Conservation (phyloP, 2,113 vertebrate genomes). For the Cheirogaleus medius region DNA sequence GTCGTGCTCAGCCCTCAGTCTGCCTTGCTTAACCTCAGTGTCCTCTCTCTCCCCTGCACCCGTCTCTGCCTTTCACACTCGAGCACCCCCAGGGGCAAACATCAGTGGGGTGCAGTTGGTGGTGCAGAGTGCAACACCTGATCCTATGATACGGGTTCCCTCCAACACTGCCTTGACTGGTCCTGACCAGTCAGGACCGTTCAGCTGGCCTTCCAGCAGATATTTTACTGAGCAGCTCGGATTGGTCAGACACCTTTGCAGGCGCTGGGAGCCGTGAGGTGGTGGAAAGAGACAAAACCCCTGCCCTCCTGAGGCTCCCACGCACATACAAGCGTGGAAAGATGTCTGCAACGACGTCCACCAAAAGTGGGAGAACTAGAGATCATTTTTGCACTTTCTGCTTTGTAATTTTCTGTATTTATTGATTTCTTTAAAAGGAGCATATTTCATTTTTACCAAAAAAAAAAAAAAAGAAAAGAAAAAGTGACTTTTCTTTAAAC, state of each 20-base stretch:
- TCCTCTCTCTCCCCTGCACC: not conserved
- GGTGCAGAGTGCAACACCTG: rapidly evolving
- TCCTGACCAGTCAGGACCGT: rapidly evolving
- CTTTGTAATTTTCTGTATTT: not conserved
- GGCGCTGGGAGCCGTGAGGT: not conserved
- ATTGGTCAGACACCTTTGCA: not conserved
- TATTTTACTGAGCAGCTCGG: not conserved
- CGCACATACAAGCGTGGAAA: rapidly evolving
- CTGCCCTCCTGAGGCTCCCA: rapidly evolving
- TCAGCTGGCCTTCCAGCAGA: no score
- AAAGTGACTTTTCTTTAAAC: not conserved
- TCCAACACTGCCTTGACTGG: rapidly evolving
- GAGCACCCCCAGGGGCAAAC: not conserved
- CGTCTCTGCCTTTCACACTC: not conserved
- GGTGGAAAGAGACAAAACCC: not conserved
- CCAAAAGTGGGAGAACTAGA: rapidly evolving
- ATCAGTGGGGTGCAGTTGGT: rapidly evolving
- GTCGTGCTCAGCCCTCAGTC: rapidly evolving
- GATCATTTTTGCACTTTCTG: not conserved
- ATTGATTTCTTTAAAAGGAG: not conserved
- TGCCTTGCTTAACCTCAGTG: not conserved
- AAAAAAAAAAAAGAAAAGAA: no score
- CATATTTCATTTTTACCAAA: not conserved
- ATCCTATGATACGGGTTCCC: rapidly evolving
- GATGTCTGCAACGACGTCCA: not conserved